Conservation (phyloP, 2,888 invertebrate species). For the Tortricodes alternella region DNA sequence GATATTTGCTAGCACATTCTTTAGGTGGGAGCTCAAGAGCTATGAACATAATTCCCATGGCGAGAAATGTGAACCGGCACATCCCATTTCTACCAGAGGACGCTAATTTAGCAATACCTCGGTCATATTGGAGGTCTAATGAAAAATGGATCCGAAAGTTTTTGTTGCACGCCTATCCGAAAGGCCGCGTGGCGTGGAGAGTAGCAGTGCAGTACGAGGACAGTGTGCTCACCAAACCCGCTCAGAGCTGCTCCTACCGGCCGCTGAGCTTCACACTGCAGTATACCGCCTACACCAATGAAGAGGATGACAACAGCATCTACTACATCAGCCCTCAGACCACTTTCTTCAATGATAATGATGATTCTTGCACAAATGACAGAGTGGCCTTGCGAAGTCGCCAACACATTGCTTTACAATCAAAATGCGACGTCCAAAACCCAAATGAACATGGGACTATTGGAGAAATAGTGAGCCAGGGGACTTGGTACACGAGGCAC, state of each 20-base stretch:
- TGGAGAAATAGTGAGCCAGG: not conserved
- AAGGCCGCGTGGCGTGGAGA: not conserved
- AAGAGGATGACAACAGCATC: slow-evolving; percentile 18
- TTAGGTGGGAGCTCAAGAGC: not conserved
- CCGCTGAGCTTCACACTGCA: not conserved
- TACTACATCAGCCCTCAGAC: not conserved
- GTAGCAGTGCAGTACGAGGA: not conserved
- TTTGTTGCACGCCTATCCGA: not conserved
- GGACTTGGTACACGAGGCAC: not conserved
- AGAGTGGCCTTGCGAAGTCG: not conserved
- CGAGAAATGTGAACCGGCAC: not conserved
- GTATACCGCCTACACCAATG: slow-evolving; percentile 15
- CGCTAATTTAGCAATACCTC: not conserved
- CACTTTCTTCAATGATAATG: not conserved
- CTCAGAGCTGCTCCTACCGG: not conserved
- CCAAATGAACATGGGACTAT: not conserved
- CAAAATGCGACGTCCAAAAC: not conserved
- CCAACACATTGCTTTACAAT: not conserved
- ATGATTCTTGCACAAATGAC: not conserved
- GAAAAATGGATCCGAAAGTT: not conserved
- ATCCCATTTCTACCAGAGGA: not conserved
- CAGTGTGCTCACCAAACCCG: not conserved
- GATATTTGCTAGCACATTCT: not conserved
- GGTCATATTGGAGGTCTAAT: not conserved
- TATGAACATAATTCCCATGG: not conserved